Evolutionary conservation across 2,797 vertebrate genomes (phyloP), one percentile per base, ranked within the genome.

Genomic region (Babyrousa celebensis): DNA sequence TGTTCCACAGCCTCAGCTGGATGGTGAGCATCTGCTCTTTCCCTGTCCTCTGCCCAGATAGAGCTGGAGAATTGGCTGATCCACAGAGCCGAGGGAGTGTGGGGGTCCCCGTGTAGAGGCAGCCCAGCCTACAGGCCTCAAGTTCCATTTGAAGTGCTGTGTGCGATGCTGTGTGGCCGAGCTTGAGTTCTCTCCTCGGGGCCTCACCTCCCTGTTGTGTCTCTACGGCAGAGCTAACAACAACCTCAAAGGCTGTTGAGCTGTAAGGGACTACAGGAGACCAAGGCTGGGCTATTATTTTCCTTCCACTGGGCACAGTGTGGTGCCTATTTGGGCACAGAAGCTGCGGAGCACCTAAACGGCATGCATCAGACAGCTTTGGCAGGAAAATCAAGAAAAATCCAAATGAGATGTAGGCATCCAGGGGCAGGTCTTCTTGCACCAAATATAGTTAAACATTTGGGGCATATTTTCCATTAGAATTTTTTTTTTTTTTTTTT

Each of bases 381-480:
- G 96, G 95, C 75, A 94, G 63, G 71, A 90, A 95, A 95, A 62
- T 85, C 91, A 86, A 94, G 83, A 40, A 60, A 52, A 83, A 89
- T 83, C 74, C 79, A 68, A 96, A 96, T 23, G 23, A 86, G 78
- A 95, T 70, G 68, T 91, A 43, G 84, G 80, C 96, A 80, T 88
- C 89, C 67, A 70, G 63, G 36, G 67, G 58, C 67, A 91, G 77
- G 20, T 96, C 89, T 96, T 89, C 90, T 91, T 97, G 96, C 23
- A 96, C 97, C 97, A 98, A 98, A 98, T 97, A 96, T 97, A 97
- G 95, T 15, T 23, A 97, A 97, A 29, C 6, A 95, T 96, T 98
- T 97, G 96, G 96, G 95, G 56, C 93, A 89, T 96, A 96, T 98
- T 98, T 98, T 95, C 97, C 95, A 92, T 94, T 97, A 27, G 88